Evolutionary conservation across 2,797 vertebrate genomes (phyloP).

Genomic region (Rallus crepitans): DNA sequence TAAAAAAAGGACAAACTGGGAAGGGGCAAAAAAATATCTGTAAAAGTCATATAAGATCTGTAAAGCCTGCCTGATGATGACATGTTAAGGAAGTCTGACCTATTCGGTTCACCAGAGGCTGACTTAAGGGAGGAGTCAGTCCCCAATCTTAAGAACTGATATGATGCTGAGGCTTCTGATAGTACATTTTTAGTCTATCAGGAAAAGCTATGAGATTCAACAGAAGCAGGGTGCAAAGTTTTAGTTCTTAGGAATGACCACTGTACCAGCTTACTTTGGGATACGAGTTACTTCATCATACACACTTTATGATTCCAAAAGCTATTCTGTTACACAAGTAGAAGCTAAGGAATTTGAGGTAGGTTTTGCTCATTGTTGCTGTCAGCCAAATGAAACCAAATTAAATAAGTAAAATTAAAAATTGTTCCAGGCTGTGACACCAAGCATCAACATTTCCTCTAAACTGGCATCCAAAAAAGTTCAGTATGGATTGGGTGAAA

Average conservation of each 20-base stretch:
- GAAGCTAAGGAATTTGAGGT: neutral
- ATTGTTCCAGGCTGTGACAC: neutral
- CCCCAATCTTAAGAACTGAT: neutral
- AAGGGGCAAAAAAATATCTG: neutral
- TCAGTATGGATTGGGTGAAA: neutral
- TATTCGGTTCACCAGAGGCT: neutral
- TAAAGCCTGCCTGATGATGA: neutral
- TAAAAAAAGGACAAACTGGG: neutral
- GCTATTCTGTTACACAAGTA: neutral
- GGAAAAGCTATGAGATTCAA: neutral
- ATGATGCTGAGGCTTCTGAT: neutral
- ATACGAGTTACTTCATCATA: neutral
- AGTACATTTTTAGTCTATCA: neutral
- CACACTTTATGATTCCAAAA: neutral
- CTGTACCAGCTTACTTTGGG: neutral
- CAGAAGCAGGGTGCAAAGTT: neutral
- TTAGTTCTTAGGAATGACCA: neutral
- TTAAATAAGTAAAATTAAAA: neutral
- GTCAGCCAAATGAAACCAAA: neutral
- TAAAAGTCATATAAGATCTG: neutral
- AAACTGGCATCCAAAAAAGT: neutral
- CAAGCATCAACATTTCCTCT: neutral
- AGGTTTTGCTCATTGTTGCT: neutral
- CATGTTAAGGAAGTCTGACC: neutral
- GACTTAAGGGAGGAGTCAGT: neutral